Conservation (phyloP, 2,888 invertebrate species). For the Ichneumon xanthorius region DNA sequence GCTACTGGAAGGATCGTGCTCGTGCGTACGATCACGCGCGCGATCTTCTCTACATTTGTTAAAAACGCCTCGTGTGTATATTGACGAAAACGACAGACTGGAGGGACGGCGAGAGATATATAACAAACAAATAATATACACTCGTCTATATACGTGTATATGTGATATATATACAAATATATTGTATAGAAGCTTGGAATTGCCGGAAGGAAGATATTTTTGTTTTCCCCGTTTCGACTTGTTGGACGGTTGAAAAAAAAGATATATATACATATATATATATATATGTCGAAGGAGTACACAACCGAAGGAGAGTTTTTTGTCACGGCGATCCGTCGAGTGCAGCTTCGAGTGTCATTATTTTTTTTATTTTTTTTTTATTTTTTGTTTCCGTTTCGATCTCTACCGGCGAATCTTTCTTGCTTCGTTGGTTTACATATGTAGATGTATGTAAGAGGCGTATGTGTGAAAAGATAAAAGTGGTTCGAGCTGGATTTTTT, state of each 20-base stretch:
- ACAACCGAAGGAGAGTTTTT: conserved; percentile 1
- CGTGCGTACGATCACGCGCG: conserved; percentile 64
- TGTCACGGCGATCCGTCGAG: conserved; percentile 1
- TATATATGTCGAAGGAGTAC: not conserved
- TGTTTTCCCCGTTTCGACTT: conserved; percentile 21
- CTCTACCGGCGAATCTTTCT: conserved; percentile 10
- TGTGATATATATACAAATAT: conserved; percentile 45
- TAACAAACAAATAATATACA: conserved; percentile 16
- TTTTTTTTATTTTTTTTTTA: not conserved
- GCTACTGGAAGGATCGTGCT: conserved; percentile 81
- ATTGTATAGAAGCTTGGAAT: not conserved
- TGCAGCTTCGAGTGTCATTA: conserved; percentile 14
- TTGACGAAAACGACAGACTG: not conserved
- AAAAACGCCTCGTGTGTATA: conserved; percentile 20
- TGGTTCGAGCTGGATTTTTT: conserved; percentile 9
- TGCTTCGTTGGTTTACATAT: not conserved
- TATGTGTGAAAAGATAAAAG: not conserved
- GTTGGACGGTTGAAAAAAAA: conserved; percentile 23
- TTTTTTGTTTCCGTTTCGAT: not conserved
- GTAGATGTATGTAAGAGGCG: not conserved
- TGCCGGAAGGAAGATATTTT: conserved; percentile 28
- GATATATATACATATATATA: no score
- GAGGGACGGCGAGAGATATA: not conserved
- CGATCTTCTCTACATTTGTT: conserved; percentile 46
- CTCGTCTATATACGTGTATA: not conserved